These are phyloP conservation scores for Aplodontia rufa DNA, from an alignment of 2,113 vertebrate genomes.

Conservation along the genomic window DNA sequence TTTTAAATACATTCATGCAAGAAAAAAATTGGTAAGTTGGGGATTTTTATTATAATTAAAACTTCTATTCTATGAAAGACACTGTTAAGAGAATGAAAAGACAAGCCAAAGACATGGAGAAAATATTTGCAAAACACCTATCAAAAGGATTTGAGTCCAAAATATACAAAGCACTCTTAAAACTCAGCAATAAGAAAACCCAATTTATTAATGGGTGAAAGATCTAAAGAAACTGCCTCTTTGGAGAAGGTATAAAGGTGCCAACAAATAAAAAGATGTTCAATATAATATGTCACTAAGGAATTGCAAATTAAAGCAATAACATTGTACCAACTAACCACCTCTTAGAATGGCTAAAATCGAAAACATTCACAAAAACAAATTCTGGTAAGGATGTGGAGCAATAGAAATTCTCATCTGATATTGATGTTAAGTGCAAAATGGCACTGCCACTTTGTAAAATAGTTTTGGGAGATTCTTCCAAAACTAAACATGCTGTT, in stretches of 20 bases:
- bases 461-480: not conserved
- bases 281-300: not conserved
- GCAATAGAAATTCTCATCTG: not conserved
- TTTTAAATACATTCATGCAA: not conserved
- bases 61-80: not conserved
- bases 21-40: slow-evolving; percentile 1
- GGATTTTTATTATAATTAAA: not conserved
- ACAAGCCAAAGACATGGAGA: not conserved
- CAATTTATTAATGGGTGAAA: not conserved
- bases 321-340: not conserved
- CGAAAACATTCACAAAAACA: not conserved
- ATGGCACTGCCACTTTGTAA: not conserved
- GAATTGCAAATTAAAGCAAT: not conserved
- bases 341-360: not conserved
- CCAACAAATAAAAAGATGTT: not conserved
- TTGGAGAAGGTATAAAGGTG: not conserved
- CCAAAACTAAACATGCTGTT: not conserved
- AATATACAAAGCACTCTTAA: not conserved
- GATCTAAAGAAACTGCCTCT: not conserved
- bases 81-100: not conserved
- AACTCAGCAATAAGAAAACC: not conserved
- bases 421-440: not conserved
- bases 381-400: not conserved
- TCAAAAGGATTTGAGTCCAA: not conserved
- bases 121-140: not conserved